A percentile compares a stretch with the other conserved stretches of the same genome.
phyloP scores from a whole-genome alignment of 2,888 invertebrate species.

The Chirona hameri region DNA sequence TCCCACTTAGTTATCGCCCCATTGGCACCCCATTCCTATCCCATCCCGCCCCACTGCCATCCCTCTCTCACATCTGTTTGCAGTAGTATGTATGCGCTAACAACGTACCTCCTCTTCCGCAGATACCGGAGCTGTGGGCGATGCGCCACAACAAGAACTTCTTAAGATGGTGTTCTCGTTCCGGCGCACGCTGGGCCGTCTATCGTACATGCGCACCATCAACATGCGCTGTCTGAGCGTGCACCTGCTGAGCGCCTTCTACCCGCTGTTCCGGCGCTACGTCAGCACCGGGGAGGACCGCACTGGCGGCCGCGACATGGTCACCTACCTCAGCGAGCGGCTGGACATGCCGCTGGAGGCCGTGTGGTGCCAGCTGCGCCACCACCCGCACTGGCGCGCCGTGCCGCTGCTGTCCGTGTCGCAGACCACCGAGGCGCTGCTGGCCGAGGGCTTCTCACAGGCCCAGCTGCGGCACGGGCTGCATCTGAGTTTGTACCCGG shows the following conservation, averaged over 20 bases:
- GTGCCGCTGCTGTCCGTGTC: background rate
- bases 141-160: constrained; percentile 9
- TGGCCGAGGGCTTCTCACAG: background rate
- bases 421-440: background rate
- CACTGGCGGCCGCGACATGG: background rate
- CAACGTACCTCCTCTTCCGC: no score
- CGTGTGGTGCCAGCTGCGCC: background rate
- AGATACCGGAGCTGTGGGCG: constrained; percentile 7
- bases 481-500: background rate
- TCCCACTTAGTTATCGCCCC: no score
- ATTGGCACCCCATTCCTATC: no score
- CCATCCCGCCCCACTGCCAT: no score
- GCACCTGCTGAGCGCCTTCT: background rate
- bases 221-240: constrained; percentile 23
- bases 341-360: background rate
- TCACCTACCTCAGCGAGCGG: background rate
- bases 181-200: background rate
- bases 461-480: background rate
- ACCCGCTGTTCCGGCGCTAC: background rate
- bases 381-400: background rate
- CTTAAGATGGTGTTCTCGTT: background rate
- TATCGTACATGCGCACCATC: background rate
- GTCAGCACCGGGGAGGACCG: constrained; percentile 5
- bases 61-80: no score
- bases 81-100: no score